Percentiles rank a stretch among this genome's conserved stretches.
These are phyloP conservation scores for Phaedon cochleariae DNA, from an alignment of 2,888 invertebrate genomes.

Conservation along the genomic window DNA sequence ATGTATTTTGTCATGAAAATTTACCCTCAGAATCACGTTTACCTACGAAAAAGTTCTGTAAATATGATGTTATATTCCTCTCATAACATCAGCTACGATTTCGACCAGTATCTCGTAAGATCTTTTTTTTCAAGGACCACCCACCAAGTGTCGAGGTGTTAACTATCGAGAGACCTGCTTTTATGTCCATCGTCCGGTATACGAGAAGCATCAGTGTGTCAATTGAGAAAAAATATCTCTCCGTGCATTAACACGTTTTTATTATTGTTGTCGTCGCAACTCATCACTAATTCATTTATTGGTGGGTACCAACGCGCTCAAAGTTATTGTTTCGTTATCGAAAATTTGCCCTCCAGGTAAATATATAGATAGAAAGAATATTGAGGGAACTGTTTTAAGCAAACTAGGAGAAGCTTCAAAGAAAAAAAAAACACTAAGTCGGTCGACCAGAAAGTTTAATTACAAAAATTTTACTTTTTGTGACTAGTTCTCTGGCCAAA, in stretches of 20 bases:
- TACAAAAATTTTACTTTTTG: no score
- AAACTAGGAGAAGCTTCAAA: no score
- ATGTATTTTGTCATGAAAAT: no score
- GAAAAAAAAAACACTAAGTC: no score
- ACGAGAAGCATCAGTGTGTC: not conserved
- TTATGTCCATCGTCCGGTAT: slow-evolving; percentile 12
- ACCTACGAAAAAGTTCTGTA: no score
- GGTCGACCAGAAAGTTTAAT: no score
- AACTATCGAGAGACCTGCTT: slow-evolving; percentile 19
- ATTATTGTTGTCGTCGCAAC: slow-evolving; percentile 46
- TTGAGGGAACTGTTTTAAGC: no score
- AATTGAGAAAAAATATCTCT: slow-evolving; percentile 48
- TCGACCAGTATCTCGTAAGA: no score
- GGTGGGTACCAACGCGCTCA: slow-evolving; percentile 19
- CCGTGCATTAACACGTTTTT: slow-evolving; percentile 60
- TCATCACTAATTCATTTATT: slow-evolving; percentile 39
- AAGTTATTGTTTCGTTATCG: slow-evolving; percentile 12
- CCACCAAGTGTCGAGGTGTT: slow-evolving; percentile 10
- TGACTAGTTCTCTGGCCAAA: not conserved
- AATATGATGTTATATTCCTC: no score
- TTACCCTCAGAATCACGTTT: no score
- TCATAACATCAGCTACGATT: no score
- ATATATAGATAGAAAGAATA: not conserved
- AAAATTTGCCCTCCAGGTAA: slow-evolving; percentile 13
- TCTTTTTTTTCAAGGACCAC: slow-evolving; percentile 5